These are phyloP conservation scores for Meiosimyza decipiens DNA, from an alignment of 2,888 invertebrate species.

Conservation along the genomic window DNA sequence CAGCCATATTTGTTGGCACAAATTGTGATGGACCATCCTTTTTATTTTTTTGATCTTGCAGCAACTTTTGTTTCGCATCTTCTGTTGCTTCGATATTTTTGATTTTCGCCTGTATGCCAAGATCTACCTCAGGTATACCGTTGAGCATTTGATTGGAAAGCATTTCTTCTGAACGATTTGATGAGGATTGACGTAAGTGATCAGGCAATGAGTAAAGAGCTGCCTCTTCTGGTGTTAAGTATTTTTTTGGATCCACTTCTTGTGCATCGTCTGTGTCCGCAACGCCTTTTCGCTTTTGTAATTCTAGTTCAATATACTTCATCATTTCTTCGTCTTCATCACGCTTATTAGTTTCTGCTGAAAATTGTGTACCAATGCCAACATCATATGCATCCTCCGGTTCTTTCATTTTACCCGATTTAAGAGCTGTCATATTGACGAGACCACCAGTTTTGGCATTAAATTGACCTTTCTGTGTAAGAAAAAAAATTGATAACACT, in stretches of 20 bases:
- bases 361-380: constrained; percentile 96
- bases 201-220: constrained; percentile 90
- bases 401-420: constrained; percentile 82
- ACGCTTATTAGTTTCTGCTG: constrained; percentile 96
- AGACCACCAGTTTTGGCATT: constrained; percentile 87
- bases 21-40: constrained; percentile 94
- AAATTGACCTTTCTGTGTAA: constrained; percentile 75
- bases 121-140: constrained; percentile 98
- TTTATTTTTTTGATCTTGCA: constrained; percentile 90
- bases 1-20: constrained; percentile 98
- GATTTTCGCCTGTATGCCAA: constrained; percentile 99
- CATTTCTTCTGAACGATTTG: constrained; percentile 96
- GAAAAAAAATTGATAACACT: not conserved
- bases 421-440: constrained; percentile 87
- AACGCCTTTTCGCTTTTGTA: constrained; percentile 84
- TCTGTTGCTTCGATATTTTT: constrained; percentile 99
- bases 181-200: constrained; percentile 85
- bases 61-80: constrained; percentile 92
- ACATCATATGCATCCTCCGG: constrained; percentile 91
- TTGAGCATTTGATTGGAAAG: constrained; percentile 99
- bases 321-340: constrained; percentile 99
- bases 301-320: constrained; percentile 89
- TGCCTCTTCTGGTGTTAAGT: constrained; percentile 89
- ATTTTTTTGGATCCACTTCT: constrained; percentile 68
- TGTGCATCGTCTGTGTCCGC: constrained; percentile 70